Conservation (phyloP, 2,797 vertebrate species). For the Dicrostonyx torquatus region DNA sequence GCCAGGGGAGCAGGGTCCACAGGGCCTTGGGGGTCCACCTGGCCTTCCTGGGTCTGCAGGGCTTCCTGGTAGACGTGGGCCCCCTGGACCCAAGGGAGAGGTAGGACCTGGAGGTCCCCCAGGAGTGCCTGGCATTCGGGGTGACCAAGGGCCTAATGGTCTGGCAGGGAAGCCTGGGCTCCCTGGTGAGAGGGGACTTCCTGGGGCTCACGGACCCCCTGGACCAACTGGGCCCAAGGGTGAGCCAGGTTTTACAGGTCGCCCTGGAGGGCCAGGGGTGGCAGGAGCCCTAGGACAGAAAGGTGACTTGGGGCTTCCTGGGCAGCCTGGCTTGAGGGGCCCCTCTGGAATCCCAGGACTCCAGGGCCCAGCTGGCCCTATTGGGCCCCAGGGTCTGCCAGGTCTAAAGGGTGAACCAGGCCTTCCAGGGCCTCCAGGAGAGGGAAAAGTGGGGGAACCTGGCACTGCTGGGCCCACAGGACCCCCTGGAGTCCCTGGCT, state of each 20-base stretch:
- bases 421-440: conserved; percentile 91
- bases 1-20: conserved; percentile 90
- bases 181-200: conserved; percentile 94
- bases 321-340: conserved; percentile 94
- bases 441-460: conserved; percentile 91
- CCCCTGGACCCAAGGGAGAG: conserved; percentile 94
- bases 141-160: conserved; percentile 94
- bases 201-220: conserved; percentile 90
- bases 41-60: conserved; percentile 96
- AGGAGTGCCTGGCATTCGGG: conserved; percentile 93
- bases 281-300: conserved; percentile 90
- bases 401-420: conserved; percentile 95
- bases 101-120: conserved; percentile 92
- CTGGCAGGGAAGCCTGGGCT: conserved; percentile 93
- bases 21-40: conserved; percentile 91
- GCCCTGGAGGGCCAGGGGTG: conserved; percentile 93
- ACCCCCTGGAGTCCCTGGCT: conserved; percentile 93
- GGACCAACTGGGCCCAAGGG: conserved; percentile 97
- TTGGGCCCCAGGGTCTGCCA: conserved; percentile 95
- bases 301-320: conserved; percentile 93
- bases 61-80: conserved; percentile 95
- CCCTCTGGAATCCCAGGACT: conserved; percentile 97
- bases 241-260: conserved; percentile 92
- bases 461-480: conserved; percentile 93
- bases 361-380: conserved; percentile 95